Conservation (phyloP, 2,888 invertebrate genomes). For the Meta bourneti region DNA sequence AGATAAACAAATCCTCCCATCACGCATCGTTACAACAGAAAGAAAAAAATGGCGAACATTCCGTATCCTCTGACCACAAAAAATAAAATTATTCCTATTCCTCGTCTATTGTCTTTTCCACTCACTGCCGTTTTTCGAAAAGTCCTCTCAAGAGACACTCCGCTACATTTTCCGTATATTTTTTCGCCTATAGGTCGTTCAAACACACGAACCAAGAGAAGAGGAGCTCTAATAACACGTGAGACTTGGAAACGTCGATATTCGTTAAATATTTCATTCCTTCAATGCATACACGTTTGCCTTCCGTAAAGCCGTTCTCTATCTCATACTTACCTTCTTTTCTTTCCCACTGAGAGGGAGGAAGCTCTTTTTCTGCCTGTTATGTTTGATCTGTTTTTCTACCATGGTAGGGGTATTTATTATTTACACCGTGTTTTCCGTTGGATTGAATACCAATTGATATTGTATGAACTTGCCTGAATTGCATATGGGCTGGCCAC, state of each 20-base stretch:
- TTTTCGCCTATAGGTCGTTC: conserved; percentile 39
- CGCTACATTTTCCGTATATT: not conserved
- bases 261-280: conserved; percentile 70
- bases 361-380: conserved; percentile 46
- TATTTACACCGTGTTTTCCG: conserved; percentile 66
- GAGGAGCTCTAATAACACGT: conserved; percentile 50
- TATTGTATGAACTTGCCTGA: conserved; percentile 64
- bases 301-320: not conserved
- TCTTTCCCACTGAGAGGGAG: not conserved
- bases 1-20: conserved; percentile 34
- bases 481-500: conserved; percentile 37
- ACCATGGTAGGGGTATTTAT: conserved; percentile 36
- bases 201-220: conserved; percentile 14
- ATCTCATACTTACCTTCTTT: conserved; percentile 12
- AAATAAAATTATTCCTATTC: conserved; percentile 10
- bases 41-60: not conserved
- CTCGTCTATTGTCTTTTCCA: conserved; percentile 22
- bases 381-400: conserved; percentile 52
- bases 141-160: not conserved
- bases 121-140: not conserved
- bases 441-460: conserved; percentile 70
- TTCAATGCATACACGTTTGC: not conserved
- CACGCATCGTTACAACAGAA: not conserved
- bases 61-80: not conserved
- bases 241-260: conserved; percentile 56